Evolutionary conservation across 2,113 vertebrate species (phyloP), one percentile per base, ranked within the genome.

Genomic region (Xenopus laevis): DNA sequence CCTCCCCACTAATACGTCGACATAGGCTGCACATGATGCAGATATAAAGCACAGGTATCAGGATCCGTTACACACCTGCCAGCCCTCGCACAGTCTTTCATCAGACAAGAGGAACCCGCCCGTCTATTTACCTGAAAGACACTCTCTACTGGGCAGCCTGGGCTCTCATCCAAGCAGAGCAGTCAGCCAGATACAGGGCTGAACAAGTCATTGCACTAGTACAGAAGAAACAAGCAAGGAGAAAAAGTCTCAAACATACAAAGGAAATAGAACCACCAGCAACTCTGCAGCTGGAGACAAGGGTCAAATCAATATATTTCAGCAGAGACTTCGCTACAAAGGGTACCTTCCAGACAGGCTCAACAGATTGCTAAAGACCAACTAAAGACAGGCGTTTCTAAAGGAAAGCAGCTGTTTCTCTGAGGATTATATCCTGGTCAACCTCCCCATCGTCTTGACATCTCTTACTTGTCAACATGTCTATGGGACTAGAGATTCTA

Each of bases 401-500:
- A 57, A 30, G n/a, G 20, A 60, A 18, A 60, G 2, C 47, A 50
- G 15, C 47, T 16, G 11, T 50, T 16, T 50, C 47, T 50, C 2
- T 50, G 13, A 50, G 15, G 4, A 55, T 55, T 3, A 18, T 16
- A 7, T 0, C 1, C 15, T 55, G 13, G 7, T 16, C 17, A 23
- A 8, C 16, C n/a, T 45, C 55, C 13, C 3, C 47, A 17, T 30
- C 10, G 20, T 44, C 45, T 45, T 63, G 72, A 74, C 20, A 30
- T 20, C 33, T 55, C 18, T 59, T 44, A 4, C 20, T 20, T 64
- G 30, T 46, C 74, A 70, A 44, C 47, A 92, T 92, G 85, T 96
- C 94, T 68, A 88, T 95, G 84, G 95, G 92, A 21, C 82, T 96
- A 83, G 94, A 98, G 87, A 91, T 97, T 71, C 78, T 92, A 0